Base-by-base conservation (phyloP, 2,888 invertebrate species). In the Drosophila mettleri region DNA sequence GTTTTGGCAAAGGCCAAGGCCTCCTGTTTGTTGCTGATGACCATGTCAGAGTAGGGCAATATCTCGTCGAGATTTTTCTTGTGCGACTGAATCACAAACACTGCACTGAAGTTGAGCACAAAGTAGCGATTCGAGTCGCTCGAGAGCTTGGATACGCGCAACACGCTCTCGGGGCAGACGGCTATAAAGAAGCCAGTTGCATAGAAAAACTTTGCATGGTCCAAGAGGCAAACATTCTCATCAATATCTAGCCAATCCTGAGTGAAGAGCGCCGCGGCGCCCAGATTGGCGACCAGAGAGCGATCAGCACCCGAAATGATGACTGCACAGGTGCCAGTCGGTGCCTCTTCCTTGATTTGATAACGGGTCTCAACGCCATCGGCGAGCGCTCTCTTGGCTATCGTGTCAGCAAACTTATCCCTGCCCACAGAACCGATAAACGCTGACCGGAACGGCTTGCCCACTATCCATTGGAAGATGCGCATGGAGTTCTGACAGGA, bases 131-230 rank as follows among this genome's bases (percentile, higher is more conserved):
- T 55, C 5, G 54, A 48, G 0, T 66, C 66, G 27, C 57, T 52
- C 3, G 69, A 58, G 2, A 38, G 8, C 22, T 67, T 46, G 3
- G 80, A 59, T 0, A 89, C 16, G 0, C 57, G 68, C 0, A 66
- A 24, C 0, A 80, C 70, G 2, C 49, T 59, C 0, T n/a, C 2
- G 0, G 83, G 14, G 12, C 66, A 61, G n/a, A 86, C 77, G 5
- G 85, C 86, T 10, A 89, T 22, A 33, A 86, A 82, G 27, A 89
- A 86, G 8, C 89, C 89, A 0, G 85, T 86, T 0, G 71, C 51
- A 53, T 86, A 86, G 41, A 58, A 74, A 22, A 34, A 83, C 10
- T 52, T 12, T 1, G 86, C 80, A 0, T 45, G 39, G 0, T 79
- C 69, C 29, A 86, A 0, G 1, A 46, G 18, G 45, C 83, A 89